phyloP scores from a whole-genome alignment of 2,113 vertebrate genomes.

The Calidris pygmaea region DNA sequence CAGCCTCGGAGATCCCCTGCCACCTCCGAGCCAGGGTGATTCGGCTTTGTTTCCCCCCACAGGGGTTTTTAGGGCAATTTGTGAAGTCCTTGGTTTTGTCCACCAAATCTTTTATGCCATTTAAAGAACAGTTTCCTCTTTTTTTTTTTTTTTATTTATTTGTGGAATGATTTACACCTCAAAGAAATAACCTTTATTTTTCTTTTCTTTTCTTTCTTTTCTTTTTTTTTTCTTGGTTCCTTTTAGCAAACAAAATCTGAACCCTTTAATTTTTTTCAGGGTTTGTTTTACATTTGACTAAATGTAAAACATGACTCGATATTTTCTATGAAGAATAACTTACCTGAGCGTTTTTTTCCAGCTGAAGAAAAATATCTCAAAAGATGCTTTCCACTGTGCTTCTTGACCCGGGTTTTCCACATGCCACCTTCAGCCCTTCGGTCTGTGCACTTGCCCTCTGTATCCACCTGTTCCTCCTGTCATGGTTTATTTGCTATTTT shows the following conservation, averaged over 20 bases:
- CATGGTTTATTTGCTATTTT: background rate
- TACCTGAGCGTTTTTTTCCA: background rate
- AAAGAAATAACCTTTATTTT: background rate
- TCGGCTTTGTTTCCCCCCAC: background rate
- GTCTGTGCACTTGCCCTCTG: background rate
- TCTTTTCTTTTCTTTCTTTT: background rate
- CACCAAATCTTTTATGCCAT: background rate
- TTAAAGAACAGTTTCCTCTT: no score
- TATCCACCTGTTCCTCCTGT: background rate
- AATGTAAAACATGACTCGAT: background rate
- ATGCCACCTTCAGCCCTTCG: background rate
- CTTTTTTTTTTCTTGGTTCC: background rate
- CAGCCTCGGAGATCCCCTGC: background rate
- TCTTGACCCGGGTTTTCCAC: background rate
- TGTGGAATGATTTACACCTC: background rate
- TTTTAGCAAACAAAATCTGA: background rate
- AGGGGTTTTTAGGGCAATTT: background rate
- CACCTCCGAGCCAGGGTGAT: background rate
- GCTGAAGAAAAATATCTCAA: background rate
- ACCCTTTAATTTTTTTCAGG: background rate
- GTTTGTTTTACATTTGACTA: background rate
- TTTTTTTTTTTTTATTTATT: background rate
- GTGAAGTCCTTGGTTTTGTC: background rate
- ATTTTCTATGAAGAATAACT: background rate
- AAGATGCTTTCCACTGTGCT: background rate